Percentiles rank a stretch among this genome's conserved stretches.
Conservation (phyloP, 2,888 invertebrate genomes). For the Lithophane leautieri region DNA sequence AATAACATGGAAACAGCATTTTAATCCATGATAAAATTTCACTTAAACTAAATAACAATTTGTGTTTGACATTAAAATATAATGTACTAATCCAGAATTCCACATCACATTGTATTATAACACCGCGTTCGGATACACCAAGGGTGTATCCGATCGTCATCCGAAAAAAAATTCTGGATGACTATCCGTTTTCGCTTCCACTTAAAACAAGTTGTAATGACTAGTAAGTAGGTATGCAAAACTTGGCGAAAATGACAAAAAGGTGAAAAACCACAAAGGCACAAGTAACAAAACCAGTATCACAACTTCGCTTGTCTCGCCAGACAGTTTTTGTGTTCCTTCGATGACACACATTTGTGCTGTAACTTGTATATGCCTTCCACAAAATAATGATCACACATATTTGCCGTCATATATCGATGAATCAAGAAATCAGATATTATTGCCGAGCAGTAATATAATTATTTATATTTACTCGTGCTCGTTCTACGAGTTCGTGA, state of each 20-base stretch:
- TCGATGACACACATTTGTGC: too few species aligned
- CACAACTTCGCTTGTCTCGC: neutral
- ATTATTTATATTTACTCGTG: too few species aligned
- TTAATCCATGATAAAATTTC: neutral
- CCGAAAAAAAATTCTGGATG: too few species aligned
- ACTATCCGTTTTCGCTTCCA: too few species aligned
- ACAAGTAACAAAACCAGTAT: neutral
- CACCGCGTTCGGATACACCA: neutral
- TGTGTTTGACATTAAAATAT: neutral
- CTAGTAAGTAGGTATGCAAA: neutral
- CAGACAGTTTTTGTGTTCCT: too few species aligned
- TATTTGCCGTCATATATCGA: too few species aligned
- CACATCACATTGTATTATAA: neutral
- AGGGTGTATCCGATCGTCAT: too few species aligned
- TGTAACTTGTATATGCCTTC: too few species aligned
- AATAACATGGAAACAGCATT: neutral
- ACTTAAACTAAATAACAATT: neutral
- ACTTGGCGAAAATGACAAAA: neutral
- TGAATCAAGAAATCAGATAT: too few species aligned
- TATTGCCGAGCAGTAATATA: too few species aligned
- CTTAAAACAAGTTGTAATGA: neutral
- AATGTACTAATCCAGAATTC: neutral
- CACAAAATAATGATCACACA: too few species aligned
- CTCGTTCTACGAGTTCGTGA: too few species aligned
- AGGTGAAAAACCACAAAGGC: neutral